Evolutionary conservation across 2,888 invertebrate genomes (phyloP), one percentile per base, ranked within the genome.

Genomic region (Pammene aurita): DNA sequence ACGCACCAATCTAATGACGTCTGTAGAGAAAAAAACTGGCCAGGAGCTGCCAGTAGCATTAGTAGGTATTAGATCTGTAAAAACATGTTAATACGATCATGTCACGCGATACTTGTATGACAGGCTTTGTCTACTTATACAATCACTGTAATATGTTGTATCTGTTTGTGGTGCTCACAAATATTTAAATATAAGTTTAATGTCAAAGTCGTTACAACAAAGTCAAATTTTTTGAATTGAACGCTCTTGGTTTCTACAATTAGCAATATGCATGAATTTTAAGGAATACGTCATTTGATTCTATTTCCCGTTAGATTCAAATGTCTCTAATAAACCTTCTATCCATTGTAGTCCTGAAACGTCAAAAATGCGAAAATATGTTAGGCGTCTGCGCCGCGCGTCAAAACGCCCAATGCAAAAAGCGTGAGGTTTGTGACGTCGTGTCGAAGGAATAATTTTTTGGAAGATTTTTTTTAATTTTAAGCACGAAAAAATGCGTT

Each of bases 81-180:
- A 66, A 71, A 68, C 58, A 54, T 61, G 67, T 54, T 63, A 72
- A 71, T 66, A 66, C 55, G 67, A 56, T 57, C 71, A 71, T 68
- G 63, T 66, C 71, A 72, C 72, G 72, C 72, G 61, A 68, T 41
- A n/a, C 34, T 9, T n/a, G n/a, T 54, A 34, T 52, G 58, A 38
- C 54, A 16, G 48, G 41, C 56, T 57, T 58, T 58, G 34, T 44
- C 41, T 38, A 35, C n/a, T 48, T 52, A 26, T 11, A 42, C 42
- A 42, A 42, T 11, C 11, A 10, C 10, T 42, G 11, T 42, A 38
- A 42, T 41, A 6, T 10, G 2, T 11, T 9, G 11, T 13, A 13
- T 42, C 11, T 11, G 42, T 42, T 7, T 42, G 42, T 7, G 38
- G 9, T 42, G 13, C 42, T 42, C 42, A 42, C 10, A 42, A 10